Percentiles rank a stretch among this genome's conserved stretches.
phyloP scores from a whole-genome alignment of 2,113 vertebrate genomes.

The Platycercus adscitus region DNA sequence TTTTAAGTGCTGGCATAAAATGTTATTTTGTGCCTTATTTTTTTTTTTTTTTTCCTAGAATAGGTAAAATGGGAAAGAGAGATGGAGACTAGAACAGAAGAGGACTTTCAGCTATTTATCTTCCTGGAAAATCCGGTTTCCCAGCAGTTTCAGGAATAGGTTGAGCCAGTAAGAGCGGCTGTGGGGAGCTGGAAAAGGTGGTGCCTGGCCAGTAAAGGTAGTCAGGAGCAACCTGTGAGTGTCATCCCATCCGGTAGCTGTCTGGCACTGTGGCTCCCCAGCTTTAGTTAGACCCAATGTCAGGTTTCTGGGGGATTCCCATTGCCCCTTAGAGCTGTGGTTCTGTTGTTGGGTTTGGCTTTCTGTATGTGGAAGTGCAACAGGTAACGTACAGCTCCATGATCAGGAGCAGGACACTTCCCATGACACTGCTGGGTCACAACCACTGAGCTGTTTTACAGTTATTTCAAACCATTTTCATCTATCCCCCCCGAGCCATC shows the following conservation, averaged over 20 bases:
- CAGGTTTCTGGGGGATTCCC: not conserved
- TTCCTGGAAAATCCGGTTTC: not conserved
- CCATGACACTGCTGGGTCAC: accelerated
- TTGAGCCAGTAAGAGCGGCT: not conserved
- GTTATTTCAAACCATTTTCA: not conserved
- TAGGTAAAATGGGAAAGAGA: not conserved
- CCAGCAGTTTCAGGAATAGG: not conserved
- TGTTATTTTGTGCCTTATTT: not conserved
- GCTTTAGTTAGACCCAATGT: not conserved
- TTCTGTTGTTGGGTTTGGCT: not conserved
- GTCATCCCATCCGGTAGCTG: not conserved
- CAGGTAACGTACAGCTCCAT: not conserved
- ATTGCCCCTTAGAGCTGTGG: accelerated
- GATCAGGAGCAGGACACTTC: not conserved
- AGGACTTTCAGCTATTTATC: not conserved
- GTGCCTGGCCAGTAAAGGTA: not conserved
- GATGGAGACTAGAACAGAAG: not conserved
- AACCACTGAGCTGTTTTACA: not conserved
- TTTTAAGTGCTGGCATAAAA: not conserved
- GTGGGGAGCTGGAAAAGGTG: not conserved
- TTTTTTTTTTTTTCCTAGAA: not conserved
- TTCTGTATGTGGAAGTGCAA: not conserved
- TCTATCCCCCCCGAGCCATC: not conserved
- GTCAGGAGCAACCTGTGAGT: not conserved
- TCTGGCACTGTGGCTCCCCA: not conserved